These are phyloP conservation scores for Hucho hucho DNA, from an alignment of 2,113 vertebrate genomes.

Conservation along the genomic window DNA sequence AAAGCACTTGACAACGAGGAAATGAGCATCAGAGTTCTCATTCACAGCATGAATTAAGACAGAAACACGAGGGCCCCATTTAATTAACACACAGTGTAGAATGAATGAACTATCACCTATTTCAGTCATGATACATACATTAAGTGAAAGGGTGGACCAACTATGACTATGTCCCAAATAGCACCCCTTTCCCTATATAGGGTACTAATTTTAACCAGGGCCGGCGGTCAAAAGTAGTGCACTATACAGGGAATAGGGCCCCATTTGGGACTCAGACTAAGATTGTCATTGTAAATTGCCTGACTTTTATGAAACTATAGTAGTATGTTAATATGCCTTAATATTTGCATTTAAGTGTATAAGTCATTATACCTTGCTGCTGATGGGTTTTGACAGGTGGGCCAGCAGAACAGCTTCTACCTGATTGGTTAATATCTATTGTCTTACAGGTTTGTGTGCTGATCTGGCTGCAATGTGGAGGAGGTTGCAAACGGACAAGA, in stretches of 20 bases:
- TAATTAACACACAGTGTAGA: conserved; percentile 13
- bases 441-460: neutral
- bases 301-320: neutral
- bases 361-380: too few species aligned
- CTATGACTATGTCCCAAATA: too few species aligned
- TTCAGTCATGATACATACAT: neutral
- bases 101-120: conserved; percentile 6
- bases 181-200: too few species aligned
- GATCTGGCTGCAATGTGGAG: neutral
- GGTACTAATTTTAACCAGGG: too few species aligned
- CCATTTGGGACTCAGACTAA: too few species aligned
- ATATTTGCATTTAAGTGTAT: neutral
- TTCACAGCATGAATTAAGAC: conserved; percentile 17
- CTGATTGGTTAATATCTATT: neutral
- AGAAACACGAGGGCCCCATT: conserved; percentile 13
- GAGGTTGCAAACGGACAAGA: neutral
- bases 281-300: too few species aligned
- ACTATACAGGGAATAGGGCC: too few species aligned
- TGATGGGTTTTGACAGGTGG: too few species aligned
- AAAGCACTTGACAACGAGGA: conserved; percentile 32
- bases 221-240: too few species aligned
- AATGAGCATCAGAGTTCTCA: conserved; percentile 7
- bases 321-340: neutral
- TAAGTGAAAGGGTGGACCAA: neutral
- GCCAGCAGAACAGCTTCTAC: too few species aligned